Evolutionary conservation across 2,113 vertebrate genomes (phyloP), one percentile per base, ranked within the genome.

Genomic region (Benthochromis sp.): DNA sequence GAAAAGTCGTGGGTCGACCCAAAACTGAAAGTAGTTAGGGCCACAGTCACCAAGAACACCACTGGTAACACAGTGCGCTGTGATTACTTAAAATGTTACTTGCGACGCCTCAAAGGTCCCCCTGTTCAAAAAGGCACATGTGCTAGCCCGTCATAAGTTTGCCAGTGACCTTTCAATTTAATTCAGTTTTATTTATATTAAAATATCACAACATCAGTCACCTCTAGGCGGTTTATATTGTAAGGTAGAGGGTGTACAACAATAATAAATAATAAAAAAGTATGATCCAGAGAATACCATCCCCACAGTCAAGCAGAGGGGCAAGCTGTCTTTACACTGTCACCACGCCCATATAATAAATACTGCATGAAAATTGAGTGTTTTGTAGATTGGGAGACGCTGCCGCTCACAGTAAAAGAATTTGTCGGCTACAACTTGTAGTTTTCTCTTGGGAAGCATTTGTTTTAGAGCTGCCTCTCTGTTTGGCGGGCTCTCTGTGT

Each of bases 391-490:
- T 19, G 31, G 59, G 17, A 63, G 31, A 19, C 2, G 31, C 59
- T 63, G 59, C 59, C 2, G 6, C 31, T 63, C 31, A 57, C 54
- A 3, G 54, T 57, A 27, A 57, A 57, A 57, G 1, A 55, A 55
- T 55, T 55, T 57, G 54, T 57, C 2, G 0, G 54, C 24, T 57
- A 27, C 12, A 63, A n/a, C 59, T 63, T 61, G 57, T 61, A 61
- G 27, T 61, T 63, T 63, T 63, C 59, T 63, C 16, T 36, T 36
- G 59, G 31, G 59, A n/a, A 7, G 59, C 17, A 36, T 63, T 63
- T 63, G 0, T n/a, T 63, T n/a, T n/a, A 2, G 31, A 63, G 31
- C 59, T 36, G 3, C 17, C 4, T 12, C 2, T 19, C 0, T 63
- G 59, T 63, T 63, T 7, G 29, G 1, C 2, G 4, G 9, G 59